Evolutionary conservation across 1,140 invertebrate genomes (phyloP), one percentile per base, ranked within the genome.

Genomic region (Lepidotrigona ventralis): DNA sequence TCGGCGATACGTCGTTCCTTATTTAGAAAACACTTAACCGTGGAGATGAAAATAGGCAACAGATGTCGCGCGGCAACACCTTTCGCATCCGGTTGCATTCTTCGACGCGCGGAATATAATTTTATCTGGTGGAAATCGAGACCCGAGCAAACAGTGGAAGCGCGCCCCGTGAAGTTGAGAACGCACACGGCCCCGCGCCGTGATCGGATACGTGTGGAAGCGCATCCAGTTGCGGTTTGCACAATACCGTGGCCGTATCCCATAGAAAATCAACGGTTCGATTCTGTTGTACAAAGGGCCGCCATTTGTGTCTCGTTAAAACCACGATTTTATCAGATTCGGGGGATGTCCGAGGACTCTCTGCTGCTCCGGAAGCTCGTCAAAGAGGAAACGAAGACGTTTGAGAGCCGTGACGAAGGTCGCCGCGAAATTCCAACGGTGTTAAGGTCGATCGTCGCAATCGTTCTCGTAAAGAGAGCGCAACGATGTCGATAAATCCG

Each of bases 211-310:
- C 73, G 66, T 66, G 73, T 72, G 78, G 76, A 56, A 56, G 79
- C 72, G 74, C 79, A 86, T 90, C 78, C 86, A 86, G 82, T 87
- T 85, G 86, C 85, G 83, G 81, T 85, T 88, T 72, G 85, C 89
- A 90, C 90, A 91, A 91, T 90, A 72, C 75, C 64, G 69, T 53
- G 19, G 74, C 70, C 73, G 85, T 85, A 88, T 86, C 88, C 90
- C 80, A 90, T 91, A 91, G 90, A 91, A 91, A 91, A 91, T 91
- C 90, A 91, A 75, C 83, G 79, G 81, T 72, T 85, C 88, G 88
- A 91, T 91, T 90, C 88, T 90, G 88, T 84, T 85, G 83, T 83
- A 88, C 88, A 88, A 87, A 86, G 70, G 82, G 72, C 72, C 83
- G 81, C 81, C 82, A 81, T 87, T 89, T 76, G 87, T 84, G 64